These are phyloP conservation scores for Gobionotothen gibberifrons DNA, from an alignment of 2,797 vertebrate genomes.

Conservation along the genomic window DNA sequence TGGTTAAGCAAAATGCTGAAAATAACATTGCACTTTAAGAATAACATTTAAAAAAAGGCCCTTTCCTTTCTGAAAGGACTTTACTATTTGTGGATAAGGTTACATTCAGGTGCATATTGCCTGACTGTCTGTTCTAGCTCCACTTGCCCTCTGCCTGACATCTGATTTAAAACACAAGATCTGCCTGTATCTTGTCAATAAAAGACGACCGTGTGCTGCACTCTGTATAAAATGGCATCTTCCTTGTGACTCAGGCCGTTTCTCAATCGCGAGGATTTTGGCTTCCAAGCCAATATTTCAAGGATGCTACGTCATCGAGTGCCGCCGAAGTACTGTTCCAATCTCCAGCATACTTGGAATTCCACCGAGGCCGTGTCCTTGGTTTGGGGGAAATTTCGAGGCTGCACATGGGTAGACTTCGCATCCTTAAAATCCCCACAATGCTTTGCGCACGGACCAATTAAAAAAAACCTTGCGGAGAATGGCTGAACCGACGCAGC, in stretches of 20 bases:
- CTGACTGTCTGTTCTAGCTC: constrained; percentile 47
- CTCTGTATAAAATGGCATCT: constrained; percentile 42
- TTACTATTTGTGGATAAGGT: constrained; percentile 29
- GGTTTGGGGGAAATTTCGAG: no score
- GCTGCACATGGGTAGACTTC: no score
- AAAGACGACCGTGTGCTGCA: constrained; percentile 40
- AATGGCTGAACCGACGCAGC: no score
- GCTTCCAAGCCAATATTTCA: no score
- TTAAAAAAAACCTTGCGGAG: no score
- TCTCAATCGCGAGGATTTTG: no score
- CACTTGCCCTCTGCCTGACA: constrained; percentile 16
- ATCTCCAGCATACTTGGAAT: no score
- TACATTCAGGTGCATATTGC: constrained; percentile 69
- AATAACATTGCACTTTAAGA: constrained; percentile 24
- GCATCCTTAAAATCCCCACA: no score
- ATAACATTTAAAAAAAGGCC: constrained; percentile 14
- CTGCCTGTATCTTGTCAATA: constrained; percentile 12
- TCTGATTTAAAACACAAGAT: constrained; percentile 7
- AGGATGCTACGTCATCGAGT: no score
- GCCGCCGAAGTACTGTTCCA: no score
- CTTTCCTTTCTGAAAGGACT: constrained; percentile 31
- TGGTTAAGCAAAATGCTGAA: constrained; percentile 28
- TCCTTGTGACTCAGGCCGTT: constrained; percentile 23
- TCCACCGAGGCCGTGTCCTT: no score
- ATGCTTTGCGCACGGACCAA: no score